Base-by-base conservation (phyloP, 2,888 invertebrate species). In the Orthosia gracilis region DNA sequence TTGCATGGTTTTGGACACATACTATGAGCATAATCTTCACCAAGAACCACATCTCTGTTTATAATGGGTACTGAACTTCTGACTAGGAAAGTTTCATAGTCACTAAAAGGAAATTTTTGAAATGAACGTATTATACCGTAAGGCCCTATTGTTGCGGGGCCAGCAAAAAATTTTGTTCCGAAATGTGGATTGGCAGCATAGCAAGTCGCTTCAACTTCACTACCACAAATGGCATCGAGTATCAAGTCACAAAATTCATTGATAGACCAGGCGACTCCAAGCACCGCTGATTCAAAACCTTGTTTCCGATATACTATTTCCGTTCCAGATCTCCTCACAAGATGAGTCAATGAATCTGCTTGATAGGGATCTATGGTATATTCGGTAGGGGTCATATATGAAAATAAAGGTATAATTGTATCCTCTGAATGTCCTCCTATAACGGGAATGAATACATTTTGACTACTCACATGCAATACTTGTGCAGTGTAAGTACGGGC, bases 401-500 rank as follows among this genome's bases (percentile, higher is more conserved):
- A 94, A 86, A 94, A 94, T 45, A 95, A 76, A 7, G 94, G 95
- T 67, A 94, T 86, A 52, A 94, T 90, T 3, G 94, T 94, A 2
- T 93, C 89, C 21, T 93, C 93, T 0, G 94, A 94, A 83, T 94
- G 94, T 0, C 94, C 95, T 66, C 95, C 94, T 21, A 95, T 91
- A 0, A 94, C 93, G 18, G 94, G 95, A 49, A 95, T 74, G 12
- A 85, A 69, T 40, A 95, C 68, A 31, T 87, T 79, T 17, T 78
- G 64, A 17, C 93, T 89, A 72, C 89, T 91, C 0, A 91, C 86
- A 57, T 90, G 82, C 9, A 94, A 85, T 52, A 85, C 85, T 47
- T 87, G 89, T 11, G 91, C 92, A 54, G 88, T 88, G 55, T 91
- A 90, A 4, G 89, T 73, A 71, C 89, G 89, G 40, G 89, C 85